phyloP scores from a whole-genome alignment of 2,888 invertebrate species.

The Apocheima hispidaria region DNA sequence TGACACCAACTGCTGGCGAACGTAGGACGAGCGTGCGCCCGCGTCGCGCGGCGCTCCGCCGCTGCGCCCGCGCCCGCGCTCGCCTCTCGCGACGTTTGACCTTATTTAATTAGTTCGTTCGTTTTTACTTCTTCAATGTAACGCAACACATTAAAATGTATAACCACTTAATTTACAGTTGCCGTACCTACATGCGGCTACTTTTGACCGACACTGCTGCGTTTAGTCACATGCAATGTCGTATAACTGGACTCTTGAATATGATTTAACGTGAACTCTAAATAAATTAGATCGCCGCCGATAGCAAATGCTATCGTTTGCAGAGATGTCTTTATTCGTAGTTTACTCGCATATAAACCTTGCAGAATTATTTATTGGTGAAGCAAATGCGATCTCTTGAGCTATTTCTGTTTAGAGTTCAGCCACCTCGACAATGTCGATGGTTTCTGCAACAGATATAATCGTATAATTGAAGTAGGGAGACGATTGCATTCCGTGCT shows the following conservation, averaged over 20 bases:
- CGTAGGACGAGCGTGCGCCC: conserved; percentile 57
- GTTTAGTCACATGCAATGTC: conserved; percentile 31
- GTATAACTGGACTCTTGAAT: conserved; percentile 29
- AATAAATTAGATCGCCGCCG: conserved; percentile 3
- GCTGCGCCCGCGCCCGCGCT: conserved; percentile 46
- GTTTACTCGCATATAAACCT: conserved; percentile 53
- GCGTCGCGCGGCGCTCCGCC: conserved; percentile 45
- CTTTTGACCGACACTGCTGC: conserved; percentile 27
- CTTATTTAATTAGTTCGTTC: conserved; percentile 86
- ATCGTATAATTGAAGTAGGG: conserved; percentile 15
- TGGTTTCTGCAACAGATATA: conserved; percentile 61
- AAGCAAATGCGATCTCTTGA: conserved; percentile 62
- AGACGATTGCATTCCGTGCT: conserved; percentile 22
- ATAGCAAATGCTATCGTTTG: conserved; percentile 22
- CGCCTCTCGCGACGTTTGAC: conserved; percentile 78
- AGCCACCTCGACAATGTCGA: conserved; percentile 68
- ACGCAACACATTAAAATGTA: conserved; percentile 80
- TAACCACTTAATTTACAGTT: conserved; percentile 78
- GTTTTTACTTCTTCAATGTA: conserved; percentile 83
- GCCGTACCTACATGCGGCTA: conserved; percentile 69
- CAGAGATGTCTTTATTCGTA: conserved; percentile 36
- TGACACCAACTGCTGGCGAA: conserved; percentile 62
- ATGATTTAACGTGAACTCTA: conserved; percentile 16
- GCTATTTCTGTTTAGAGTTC: conserved; percentile 78
- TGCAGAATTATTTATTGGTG: conserved; percentile 51